Base-by-base conservation (phyloP, 1,140 invertebrate species). In the Oreohelix idahoensis region DNA sequence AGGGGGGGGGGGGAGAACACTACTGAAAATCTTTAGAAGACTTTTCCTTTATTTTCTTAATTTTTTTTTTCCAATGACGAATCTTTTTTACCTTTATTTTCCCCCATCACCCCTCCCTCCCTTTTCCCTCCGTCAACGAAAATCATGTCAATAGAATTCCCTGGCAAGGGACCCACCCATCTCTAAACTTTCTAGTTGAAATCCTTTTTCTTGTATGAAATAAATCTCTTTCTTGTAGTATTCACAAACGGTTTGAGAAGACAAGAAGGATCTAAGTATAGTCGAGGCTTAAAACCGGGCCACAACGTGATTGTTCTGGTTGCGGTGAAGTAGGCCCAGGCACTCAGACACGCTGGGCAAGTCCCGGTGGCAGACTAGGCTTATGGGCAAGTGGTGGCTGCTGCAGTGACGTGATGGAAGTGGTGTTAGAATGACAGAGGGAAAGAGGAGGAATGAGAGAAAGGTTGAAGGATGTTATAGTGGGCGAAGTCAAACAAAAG, bases 211-310 rank as follows among this genome's bases (percentile, higher is more conserved):
- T 32, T 66, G 23, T 66, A 58, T 66, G 63, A 66, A 66, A 66
- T 66, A 66, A 66, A 32, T 66, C 63, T 66, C 63, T 66, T 66
- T 66, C 63, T 66, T 29, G n/a, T 66, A 66, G 63, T 35, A 66
- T 66, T 66, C 63, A 66, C 63, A 66, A 66, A 29, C 63, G 20
- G 63, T 66, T 66, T 32, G 63, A 2, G n/a, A 66, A 32, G 63
- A 66, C 29, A 58, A 66, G 63, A 66, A 32, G n/a, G 29, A 66
- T 66, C 63, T 66, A 66, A 66, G 63, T 66, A 66, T 66, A 66
- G 63, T 45, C 5, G 15, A 4, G 20, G 63, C 53, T n/a, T 58
- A 10, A 29, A 32, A 66, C 63, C 29, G 29, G 63, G 63, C n/a
- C 29, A 66, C 63, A 66, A 66, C n/a, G 1, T 66, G 63, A 29